These are phyloP conservation scores for Desmophyllum pertusum DNA, from an alignment of 92 coral and sea anemone species.

Conservation along the genomic window DNA sequence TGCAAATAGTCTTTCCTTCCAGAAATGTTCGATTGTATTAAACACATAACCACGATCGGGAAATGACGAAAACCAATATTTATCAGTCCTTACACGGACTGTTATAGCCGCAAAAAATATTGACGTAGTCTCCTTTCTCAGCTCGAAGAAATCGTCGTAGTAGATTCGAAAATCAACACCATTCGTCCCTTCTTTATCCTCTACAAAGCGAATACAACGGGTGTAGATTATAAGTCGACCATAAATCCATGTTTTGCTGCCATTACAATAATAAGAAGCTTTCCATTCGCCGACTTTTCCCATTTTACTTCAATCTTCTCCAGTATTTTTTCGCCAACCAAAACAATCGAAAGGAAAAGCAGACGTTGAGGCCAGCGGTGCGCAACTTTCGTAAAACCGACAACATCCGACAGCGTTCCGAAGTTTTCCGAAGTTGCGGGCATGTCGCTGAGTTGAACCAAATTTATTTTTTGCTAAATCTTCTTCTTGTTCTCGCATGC, in stretches of 20 bases:
- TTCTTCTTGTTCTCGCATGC: slow-evolving; percentile 6
- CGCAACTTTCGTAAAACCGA: neutral
- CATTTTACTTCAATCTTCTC: slow-evolving; percentile 28
- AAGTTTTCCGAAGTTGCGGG: slow-evolving; percentile 14
- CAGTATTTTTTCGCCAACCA: neutral
- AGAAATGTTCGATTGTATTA: slow-evolving; percentile 90
- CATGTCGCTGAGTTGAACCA: slow-evolving; percentile 36
- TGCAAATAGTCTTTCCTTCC: slow-evolving; percentile 85
- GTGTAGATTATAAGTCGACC: slow-evolving; percentile 75
- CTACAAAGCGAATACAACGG: slow-evolving; percentile 75
- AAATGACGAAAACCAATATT: slow-evolving; percentile 94
- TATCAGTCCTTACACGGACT: slow-evolving; percentile 61
- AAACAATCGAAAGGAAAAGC: neutral
- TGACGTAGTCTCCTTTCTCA: slow-evolving; percentile 77
- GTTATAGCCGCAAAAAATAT: slow-evolving; percentile 86
- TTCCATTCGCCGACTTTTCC: slow-evolving; percentile 83
- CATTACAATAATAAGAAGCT: slow-evolving; percentile 86
- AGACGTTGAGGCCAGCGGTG: slow-evolving; percentile 26
- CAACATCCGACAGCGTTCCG: neutral
- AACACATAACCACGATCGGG: slow-evolving; percentile 77
- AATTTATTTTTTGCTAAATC: neutral
- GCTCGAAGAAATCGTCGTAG: slow-evolving; percentile 81
- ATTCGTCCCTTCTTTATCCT: slow-evolving; percentile 51
- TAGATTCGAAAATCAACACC: slow-evolving; percentile 63
- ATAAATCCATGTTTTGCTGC: slow-evolving; percentile 75